Evolutionary conservation across 2,888 invertebrate species (phyloP), one percentile per base, ranked within the genome.

Genomic region (Orthosia gracilis): DNA sequence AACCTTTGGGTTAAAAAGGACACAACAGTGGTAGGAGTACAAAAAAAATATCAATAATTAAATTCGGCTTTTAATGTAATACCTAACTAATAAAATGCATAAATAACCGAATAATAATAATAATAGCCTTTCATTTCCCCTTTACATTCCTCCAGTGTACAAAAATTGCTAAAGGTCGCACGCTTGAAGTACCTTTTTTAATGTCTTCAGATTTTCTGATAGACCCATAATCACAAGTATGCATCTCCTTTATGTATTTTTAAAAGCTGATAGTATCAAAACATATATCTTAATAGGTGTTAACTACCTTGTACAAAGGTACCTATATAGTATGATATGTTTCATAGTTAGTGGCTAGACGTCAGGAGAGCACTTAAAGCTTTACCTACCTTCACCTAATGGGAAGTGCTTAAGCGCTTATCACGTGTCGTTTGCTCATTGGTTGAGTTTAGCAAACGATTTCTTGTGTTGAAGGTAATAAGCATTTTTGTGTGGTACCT

Each of bases 381-480:
- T 66, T 49, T 21, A 54, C 45, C 45, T 50, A 62, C 57, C 55
- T 45, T 45, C 17, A 50, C 50, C 55, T 76, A 78, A 75, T 70
- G 78, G 45, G 52, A n/a, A 55, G 26, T 45, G 4, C 75, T 69
- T 62, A 69, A 47, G 26, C 21, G 49, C 23, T 78, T 69, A 78
- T 55, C 49, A 21, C 18, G 5, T 23, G 26, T 55, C 13, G n/a
- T 69, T 50, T 4, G 26, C 69, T 69, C 26, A 62, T 13, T 55
- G 18, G 55, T 49, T 50, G 55, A 70, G 45, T 55, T 62, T 23
- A 18, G 26, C 4, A 13, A 13, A 69, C 45, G 31, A 13, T 61
- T 69, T 49, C 55, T 55, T 21, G 47, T 18, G 15, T 15, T 40
- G 1, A 1, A 18, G 52, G 12, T 18, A 47, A 12, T 4, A 45